phyloP scores from a whole-genome alignment of 2,797 vertebrate genomes.

The Benthosema pterotum region DNA sequence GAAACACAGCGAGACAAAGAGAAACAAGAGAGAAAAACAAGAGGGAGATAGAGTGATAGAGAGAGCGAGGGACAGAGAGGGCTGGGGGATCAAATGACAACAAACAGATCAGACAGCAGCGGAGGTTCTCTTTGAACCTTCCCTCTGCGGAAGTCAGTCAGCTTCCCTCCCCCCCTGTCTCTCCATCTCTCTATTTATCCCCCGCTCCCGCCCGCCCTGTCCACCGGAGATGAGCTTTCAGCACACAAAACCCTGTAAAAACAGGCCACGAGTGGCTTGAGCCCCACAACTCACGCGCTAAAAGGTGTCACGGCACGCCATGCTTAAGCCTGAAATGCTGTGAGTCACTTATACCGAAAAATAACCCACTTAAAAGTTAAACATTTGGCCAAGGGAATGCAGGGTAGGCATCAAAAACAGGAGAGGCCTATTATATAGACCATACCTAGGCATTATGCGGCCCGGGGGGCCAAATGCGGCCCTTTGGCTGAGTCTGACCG shows the following conservation, averaged over 20 bases:
- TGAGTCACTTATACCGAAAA: too few relatives aligned
- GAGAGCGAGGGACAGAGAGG: conserved; percentile 40
- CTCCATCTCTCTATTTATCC: conserved; percentile 20
- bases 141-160: conserved; percentile 53
- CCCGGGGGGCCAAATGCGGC: too few relatives aligned
- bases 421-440: too few relatives aligned
- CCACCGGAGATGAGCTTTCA: conserved; percentile 64
- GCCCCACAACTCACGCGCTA: conserved; percentile 54
- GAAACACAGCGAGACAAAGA: conserved; percentile 32
- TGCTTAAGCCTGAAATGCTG: not conserved
- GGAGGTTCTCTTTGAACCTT: conserved; percentile 62
- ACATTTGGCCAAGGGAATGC: too few relatives aligned
- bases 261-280: conserved; percentile 58
- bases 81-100: conserved; percentile 67
- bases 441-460: too few relatives aligned
- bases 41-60: not conserved
- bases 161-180: conserved; percentile 21
- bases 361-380: too few relatives aligned
- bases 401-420: too few relatives aligned
- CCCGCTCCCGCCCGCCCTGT: conserved; percentile 11
- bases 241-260: conserved; percentile 61
- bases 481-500: too few relatives aligned
- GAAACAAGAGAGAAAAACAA: conserved; percentile 1
- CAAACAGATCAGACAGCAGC: conserved; percentile 63
- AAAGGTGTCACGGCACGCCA: conserved; percentile 67